Percentiles rank a stretch among this genome's conserved stretches.
Evolutionary conservation across 2,888 invertebrate genomes (phyloP).

Genomic region (Saturnia japonica): DNA sequence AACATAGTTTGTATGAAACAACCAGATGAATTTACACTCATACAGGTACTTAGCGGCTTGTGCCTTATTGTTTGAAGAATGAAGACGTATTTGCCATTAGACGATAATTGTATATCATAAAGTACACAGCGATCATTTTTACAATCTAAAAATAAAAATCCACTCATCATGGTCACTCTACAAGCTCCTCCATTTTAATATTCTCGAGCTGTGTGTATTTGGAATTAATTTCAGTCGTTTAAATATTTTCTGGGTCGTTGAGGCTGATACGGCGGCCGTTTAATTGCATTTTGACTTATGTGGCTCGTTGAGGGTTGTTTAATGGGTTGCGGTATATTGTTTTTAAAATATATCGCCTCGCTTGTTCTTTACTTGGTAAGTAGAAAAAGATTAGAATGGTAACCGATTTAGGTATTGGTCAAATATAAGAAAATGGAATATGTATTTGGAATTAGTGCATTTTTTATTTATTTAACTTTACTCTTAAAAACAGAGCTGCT

Average conservation of each 20-base stretch:
- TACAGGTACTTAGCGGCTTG: not conserved
- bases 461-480: no score
- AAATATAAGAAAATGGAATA: not conserved
- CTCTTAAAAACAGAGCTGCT: no score
- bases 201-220: constrained; percentile 55
- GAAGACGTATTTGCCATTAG: no score
- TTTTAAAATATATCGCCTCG: constrained; percentile 26
- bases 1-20: no score
- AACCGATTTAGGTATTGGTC: not conserved
- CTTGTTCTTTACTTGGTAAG: not conserved
- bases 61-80: not conserved
- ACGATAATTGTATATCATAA: no score
- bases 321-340: constrained; percentile 23
- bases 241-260: constrained; percentile 56
- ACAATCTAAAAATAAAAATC: not conserved
- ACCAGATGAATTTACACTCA: no score
- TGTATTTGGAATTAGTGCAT: no score
- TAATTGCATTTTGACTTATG: constrained; percentile 67
- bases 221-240: constrained; percentile 69
- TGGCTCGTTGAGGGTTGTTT: constrained; percentile 41
- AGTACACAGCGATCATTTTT: not conserved
- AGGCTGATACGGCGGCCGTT: constrained; percentile 34
- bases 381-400: not conserved
- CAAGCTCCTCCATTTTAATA: constrained; percentile 63
- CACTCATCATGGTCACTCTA: constrained; percentile 43